These are phyloP conservation scores for Columba janthina DNA, from an alignment of 2,113 vertebrate species.

Conservation along the genomic window DNA sequence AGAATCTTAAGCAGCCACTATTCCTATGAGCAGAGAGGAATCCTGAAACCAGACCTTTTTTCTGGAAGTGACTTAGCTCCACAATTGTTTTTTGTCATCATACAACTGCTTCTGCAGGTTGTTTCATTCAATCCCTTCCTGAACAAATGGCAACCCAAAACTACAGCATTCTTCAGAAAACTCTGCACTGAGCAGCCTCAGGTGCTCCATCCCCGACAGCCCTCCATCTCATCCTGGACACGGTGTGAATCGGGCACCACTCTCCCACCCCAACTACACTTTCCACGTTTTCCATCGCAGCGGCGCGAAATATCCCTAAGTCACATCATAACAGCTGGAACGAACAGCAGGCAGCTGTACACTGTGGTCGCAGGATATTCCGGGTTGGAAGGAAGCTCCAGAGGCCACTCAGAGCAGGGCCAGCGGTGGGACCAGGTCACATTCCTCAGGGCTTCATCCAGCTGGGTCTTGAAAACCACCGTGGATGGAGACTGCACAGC, in stretches of 20 bases:
- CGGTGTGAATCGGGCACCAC: rapidly evolving
- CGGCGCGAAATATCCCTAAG: neutral
- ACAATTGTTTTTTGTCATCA: neutral
- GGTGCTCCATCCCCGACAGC: neutral
- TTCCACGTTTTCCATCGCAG: neutral
- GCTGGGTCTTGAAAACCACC: neutral
- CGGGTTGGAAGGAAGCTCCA: rapidly evolving
- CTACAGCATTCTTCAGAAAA: neutral
- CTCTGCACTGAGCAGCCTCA: neutral
- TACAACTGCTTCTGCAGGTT: neutral
- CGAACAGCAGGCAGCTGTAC: neutral
- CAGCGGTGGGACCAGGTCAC: neutral
- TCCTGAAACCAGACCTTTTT: neutral
- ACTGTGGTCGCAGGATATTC: neutral
- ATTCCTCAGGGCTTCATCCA: neutral
- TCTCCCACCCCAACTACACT: rapidly evolving
- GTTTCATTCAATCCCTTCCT: neutral
- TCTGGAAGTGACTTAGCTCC: neutral
- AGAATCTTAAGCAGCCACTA: neutral
- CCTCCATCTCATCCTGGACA: neutral
- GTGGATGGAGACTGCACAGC: neutral
- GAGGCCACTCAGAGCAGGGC: neutral
- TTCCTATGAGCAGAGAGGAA: neutral
- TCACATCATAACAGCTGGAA: neutral
- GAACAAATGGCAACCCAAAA: neutral